A percentile compares a stretch with the other conserved stretches of the same genome.
These are phyloP conservation scores for Mycalesis mineus DNA, from an alignment of 2,888 invertebrate species.

Conservation along the genomic window DNA sequence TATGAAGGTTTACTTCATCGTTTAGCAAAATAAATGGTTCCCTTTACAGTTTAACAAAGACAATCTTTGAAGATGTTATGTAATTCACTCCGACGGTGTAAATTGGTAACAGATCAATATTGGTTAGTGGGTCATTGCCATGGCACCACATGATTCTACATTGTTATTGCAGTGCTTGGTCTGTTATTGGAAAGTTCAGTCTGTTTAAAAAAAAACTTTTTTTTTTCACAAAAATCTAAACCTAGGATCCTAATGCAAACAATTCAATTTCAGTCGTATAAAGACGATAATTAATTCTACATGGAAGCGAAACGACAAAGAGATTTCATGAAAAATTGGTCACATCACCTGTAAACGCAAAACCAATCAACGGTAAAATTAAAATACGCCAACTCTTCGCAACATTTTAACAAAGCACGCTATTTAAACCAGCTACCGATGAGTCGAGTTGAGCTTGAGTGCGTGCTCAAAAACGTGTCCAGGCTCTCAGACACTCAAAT, in stretches of 20 bases:
- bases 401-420: background rate
- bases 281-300: background rate
- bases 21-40: background rate
- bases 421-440: constrained; percentile 1
- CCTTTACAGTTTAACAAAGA: background rate
- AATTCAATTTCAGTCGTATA: background rate
- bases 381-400: background rate
- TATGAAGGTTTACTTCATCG: no score
- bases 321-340: background rate
- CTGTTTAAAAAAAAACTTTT: no score
- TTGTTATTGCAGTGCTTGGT: background rate
- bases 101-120: constrained; percentile 6
- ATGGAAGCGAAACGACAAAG: background rate
- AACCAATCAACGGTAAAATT: background rate
- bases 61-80: background rate
- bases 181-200: no score
- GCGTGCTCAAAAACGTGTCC: constrained; percentile 21
- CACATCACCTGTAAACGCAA: background rate
- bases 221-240: no score
- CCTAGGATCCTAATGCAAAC: no score
- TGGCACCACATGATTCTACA: background rate
- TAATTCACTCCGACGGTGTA: constrained; percentile 4
- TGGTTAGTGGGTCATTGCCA: constrained; percentile 8
- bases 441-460: constrained; percentile 6
- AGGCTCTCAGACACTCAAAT: background rate